phyloP scores from a whole-genome alignment of 2,888 invertebrate species.

The Iphiclides podalirius region DNA sequence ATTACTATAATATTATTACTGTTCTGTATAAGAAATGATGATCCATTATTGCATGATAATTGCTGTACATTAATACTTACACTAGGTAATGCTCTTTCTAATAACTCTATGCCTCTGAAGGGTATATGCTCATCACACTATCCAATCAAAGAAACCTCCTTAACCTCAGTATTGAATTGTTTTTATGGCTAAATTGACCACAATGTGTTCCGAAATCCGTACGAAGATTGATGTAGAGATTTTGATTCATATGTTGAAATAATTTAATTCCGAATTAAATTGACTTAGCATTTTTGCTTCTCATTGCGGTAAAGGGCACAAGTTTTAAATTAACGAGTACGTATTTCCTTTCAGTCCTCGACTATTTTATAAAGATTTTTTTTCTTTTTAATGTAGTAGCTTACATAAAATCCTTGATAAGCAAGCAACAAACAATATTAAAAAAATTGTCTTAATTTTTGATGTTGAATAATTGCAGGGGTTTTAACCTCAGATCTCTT shows the following conservation, averaged over 20 bases:
- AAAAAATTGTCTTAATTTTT: neutral
- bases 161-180: slow-evolving; percentile 56
- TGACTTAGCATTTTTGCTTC: slow-evolving; percentile 3
- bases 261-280: slow-evolving; percentile 8
- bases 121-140: slow-evolving; percentile 25
- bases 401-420: neutral
- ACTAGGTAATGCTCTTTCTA: too few species aligned
- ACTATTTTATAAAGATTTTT: slow-evolving; percentile 6
- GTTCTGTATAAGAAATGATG: too few species aligned
- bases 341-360: neutral
- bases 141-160: slow-evolving; percentile 30
- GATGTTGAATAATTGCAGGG: neutral
- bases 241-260: slow-evolving; percentile 17
- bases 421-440: slow-evolving; percentile 6
- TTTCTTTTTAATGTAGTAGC: neutral
- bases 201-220: slow-evolving; percentile 51
- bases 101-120: slow-evolving; percentile 20
- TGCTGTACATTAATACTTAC: too few species aligned
- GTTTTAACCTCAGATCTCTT: slow-evolving; percentile 15
- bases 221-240: slow-evolving; percentile 6
- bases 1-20: neutral
- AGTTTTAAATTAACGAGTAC: slow-evolving; percentile 12
- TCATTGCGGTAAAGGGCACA: slow-evolving; percentile 4
- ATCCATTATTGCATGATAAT: too few species aligned
- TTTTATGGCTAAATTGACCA: slow-evolving; percentile 43